Base-by-base conservation (phyloP, 2,888 invertebrate species). In the Ochropleura plecta region DNA sequence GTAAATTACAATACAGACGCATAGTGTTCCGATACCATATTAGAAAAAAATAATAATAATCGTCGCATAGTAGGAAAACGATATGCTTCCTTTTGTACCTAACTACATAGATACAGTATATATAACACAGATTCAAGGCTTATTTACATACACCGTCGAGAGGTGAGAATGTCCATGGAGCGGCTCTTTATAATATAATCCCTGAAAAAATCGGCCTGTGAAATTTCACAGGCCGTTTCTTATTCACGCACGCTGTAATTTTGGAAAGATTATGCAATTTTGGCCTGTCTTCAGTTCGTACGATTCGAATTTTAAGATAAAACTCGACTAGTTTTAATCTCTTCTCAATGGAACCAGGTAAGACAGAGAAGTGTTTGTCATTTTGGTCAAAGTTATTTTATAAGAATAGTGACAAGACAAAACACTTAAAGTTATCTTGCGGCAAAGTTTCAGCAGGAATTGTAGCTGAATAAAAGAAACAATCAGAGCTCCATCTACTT, bases 1-100 rank as follows among this genome's bases (percentile, higher is more conserved):
- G 71, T 68, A 70, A 65, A 66, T 71, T 60, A 65, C n/a, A 70
- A 73, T 82, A 70, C 16, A 71, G 49, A 78, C 59, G 20, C 70
- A 63, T 77, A 77, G 59, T 70, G 16, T 44, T 67, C 64, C 16
- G 42, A 63, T 30, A 66, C 40, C 1, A 12, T 55, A 70, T 70
- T 46, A 30, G 20, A 59, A 20, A 73, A 55, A 46, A 70, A 7
- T 10, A 76, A 63, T 76, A n/a, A n/a, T n/a, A 62, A 64, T 57
- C 76, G 62, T 18, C 44, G 65, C 49, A 42, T 51, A 57, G 6
- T 20, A 71, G 59, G 67, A 82, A 64, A 77, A 68, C 55, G 66
- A 82, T 78, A 80, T 71, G 64, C 49, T 68, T 70, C 53, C 67
- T 53, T 70, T 67, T 40, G 30, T 79, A 55, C 30, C 40, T 71